phyloP scores from a whole-genome alignment of 2,113 vertebrate species.

The Myotis davidii region DNA sequence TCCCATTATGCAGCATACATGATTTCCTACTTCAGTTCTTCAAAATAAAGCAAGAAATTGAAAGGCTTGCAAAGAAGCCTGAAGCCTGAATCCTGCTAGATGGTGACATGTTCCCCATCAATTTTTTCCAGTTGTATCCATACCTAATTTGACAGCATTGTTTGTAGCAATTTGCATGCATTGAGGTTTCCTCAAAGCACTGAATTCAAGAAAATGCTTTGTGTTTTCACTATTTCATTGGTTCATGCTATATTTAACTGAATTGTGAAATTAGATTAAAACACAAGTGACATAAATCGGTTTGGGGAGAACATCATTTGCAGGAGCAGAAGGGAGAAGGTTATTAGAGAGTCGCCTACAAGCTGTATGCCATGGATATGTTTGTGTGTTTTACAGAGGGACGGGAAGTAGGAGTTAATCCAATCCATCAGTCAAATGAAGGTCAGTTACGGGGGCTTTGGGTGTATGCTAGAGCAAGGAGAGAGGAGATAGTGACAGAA shows the following conservation, averaged over 20 bases:
- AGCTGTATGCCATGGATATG: background rate
- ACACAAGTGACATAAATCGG: slow-evolving; percentile 54
- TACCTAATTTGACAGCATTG: slow-evolving; percentile 62
- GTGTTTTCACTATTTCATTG: slow-evolving; percentile 52
- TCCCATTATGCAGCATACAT: background rate
- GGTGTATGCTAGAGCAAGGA: background rate
- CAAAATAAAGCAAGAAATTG: background rate
- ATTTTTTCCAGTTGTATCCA: slow-evolving; percentile 1
- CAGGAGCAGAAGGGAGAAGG: background rate
- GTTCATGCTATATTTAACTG: slow-evolving; percentile 65
- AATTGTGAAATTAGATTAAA: slow-evolving; percentile 74
- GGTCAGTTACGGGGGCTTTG: background rate
- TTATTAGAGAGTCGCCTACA: background rate
- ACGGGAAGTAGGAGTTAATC: background rate
- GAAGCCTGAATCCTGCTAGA: slow-evolving; percentile 6
- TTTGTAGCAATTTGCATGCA: slow-evolving; percentile 64
- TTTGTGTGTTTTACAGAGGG: background rate
- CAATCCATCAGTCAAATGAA: background rate
- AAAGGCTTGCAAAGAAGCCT: slow-evolving; percentile 7
- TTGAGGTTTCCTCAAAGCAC: slow-evolving; percentile 51
- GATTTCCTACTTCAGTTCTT: background rate
- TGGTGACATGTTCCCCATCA: background rate
- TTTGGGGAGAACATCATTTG: slow-evolving; percentile 57
- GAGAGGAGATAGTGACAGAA: background rate
- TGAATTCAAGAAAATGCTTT: slow-evolving; percentile 53